Conservation (phyloP, 2,797 vertebrate species). For the Eidolon dupreanum region DNA sequence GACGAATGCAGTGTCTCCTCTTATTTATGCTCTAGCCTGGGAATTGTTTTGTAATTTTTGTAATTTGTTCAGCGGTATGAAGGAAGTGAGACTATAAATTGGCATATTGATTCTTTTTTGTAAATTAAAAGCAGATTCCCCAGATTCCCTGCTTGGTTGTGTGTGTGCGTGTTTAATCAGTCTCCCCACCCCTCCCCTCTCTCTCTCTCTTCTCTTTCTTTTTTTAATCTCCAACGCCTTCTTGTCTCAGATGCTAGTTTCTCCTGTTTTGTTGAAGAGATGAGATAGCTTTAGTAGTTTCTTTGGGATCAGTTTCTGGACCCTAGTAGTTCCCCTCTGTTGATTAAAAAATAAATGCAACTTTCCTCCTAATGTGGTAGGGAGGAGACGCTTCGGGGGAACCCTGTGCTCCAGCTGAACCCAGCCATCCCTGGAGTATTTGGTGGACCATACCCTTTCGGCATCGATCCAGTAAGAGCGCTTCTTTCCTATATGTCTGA, state of each 20-base stretch:
- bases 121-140: not conserved
- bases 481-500: not conserved
- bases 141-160: not conserved
- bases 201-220: not conserved
- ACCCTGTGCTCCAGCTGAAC: constrained; percentile 91
- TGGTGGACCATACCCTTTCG: constrained; percentile 95
- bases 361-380: constrained; percentile 80
- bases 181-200: too few relatives aligned
- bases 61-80: not conserved
- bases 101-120: not conserved
- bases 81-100: not conserved
- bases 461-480: constrained; percentile 95
- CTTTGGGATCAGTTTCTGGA: not conserved
- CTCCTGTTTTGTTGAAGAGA: not conserved
- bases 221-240: not conserved
- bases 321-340: not conserved
- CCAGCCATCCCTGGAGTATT: constrained; percentile 93
- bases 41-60: not conserved
- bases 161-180: not conserved
- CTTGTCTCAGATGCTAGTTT: not conserved
- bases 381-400: constrained; percentile 84
- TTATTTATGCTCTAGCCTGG: not conserved
- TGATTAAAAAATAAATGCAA: constrained; percentile 20
- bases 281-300: not conserved
- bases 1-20: not conserved